Evolutionary conservation across 2,888 invertebrate species (phyloP), one percentile per base, ranked within the genome.

Genomic region (Tachina fera): DNA sequence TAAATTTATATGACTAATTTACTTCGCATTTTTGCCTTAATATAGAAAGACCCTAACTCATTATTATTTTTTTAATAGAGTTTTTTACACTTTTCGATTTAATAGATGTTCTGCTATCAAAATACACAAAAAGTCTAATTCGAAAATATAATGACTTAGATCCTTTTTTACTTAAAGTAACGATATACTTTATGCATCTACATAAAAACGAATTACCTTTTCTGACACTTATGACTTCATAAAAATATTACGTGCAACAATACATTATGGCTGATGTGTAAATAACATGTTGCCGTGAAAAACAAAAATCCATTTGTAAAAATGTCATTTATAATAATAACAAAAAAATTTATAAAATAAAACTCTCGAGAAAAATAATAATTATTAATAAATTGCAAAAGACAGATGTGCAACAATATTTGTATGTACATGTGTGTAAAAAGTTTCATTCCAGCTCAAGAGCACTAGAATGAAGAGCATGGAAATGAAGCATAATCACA

Each of bases 381-480:
- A 60, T 31, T 31, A 31, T 31, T 31, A 31, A 72, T 53, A 19
- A 47, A 39, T 60, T 19, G 47, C 43, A 51, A 61, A 51, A 56
- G 53, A 76, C 65, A 65, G 56, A 76, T 65, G 65, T 56, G 65
- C 53, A 76, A 76, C 22, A 75, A 56, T 43, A 75, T 65, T 60
- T 74, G 16, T 31, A n/a, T n/a, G 22, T 22, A 31, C n/a, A n/a
- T n/a, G 65, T n/a, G 45, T 45, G 45, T 65, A 22, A 65, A 56
- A 56, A 45, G 13, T 56, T 65, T 76, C 53, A 65, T 45, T 9
- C 22, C 31, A 45, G 10, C 45, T 53, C 56, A 76, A 56, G n/a
- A 76, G 45, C 45, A 45, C 39, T 43, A 5, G 14, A 51, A 61
- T n/a, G n/a, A 45, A 31, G 10, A 1, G 3, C 11, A 9, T 61